phyloP scores from a whole-genome alignment of 2,797 vertebrate species.

The Crocodylus rhombifer region DNA sequence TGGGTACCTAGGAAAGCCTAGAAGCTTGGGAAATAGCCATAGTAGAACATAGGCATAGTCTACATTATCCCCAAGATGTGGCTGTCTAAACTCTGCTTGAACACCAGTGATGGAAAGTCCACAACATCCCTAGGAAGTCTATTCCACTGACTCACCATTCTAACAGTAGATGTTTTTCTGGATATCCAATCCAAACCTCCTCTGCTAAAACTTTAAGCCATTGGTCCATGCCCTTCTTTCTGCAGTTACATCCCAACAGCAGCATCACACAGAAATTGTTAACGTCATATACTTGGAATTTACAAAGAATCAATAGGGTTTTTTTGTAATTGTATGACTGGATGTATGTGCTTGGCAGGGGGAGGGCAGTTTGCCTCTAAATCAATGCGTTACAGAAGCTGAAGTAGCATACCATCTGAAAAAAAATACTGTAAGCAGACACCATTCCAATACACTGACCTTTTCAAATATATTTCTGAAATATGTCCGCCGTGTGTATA shows the following conservation, averaged over 20 bases:
- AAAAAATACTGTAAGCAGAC: background rate
- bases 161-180: too few species aligned
- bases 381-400: rapidly evolving
- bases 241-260: background rate
- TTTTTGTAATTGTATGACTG: background rate
- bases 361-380: background rate
- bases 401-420: background rate
- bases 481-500: background rate
- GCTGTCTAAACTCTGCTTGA: too few species aligned
- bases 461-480: background rate
- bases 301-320: background rate
- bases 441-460: background rate
- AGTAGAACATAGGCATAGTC: too few species aligned
- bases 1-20: too few species aligned
- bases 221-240: too few species aligned
- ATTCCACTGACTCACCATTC: too few species aligned
- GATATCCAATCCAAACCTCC: too few species aligned
- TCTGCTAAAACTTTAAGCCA: too few species aligned
- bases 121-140: too few species aligned
- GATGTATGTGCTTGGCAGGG: background rate
- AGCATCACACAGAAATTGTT: background rate
- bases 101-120: too few species aligned
- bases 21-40: too few species aligned
- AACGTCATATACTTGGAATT: background rate
- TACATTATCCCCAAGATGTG: too few species aligned